These are phyloP conservation scores for Anguilla pacifica DNA, from an alignment of 2,797 vertebrate genomes.

Conservation along the genomic window DNA sequence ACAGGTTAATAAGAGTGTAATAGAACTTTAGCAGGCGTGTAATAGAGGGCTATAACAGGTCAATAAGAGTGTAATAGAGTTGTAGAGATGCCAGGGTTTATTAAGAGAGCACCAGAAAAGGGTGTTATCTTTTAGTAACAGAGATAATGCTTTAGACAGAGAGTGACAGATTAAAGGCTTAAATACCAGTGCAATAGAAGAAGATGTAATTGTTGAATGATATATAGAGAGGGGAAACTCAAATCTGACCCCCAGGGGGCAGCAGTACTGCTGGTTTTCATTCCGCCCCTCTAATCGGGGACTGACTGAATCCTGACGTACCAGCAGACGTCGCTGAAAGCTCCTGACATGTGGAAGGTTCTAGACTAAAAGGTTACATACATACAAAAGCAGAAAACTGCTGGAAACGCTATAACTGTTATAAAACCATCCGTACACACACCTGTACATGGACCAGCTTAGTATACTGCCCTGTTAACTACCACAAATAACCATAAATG, in stretches of 20 bases:
- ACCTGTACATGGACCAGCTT: no score
- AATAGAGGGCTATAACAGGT: background rate
- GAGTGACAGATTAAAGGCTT: background rate
- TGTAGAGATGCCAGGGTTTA: background rate
- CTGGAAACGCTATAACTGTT: no score
- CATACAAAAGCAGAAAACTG: no score
- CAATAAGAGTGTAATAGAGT: background rate
- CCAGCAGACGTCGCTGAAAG: no score
- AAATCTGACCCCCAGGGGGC: background rate
- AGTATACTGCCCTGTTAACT: no score
- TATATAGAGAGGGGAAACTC: background rate
- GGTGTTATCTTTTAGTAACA: background rate
- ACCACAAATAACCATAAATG: no score
- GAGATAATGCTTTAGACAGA: background rate
- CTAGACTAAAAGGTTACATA: no score
- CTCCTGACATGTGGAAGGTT: no score
- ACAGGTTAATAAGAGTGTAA: background rate
- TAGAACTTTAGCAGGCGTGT: background rate
- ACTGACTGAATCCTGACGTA: no score
- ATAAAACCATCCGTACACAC: no score
- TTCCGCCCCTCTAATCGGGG: no score
- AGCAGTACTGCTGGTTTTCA: background rate
- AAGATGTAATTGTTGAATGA: background rate
- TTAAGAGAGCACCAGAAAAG: background rate
- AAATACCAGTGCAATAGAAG: background rate